Percentiles rank a stretch among this genome's conserved stretches.
Evolutionary conservation across 2,888 invertebrate species (phyloP).

Genomic region (Ischnus inquisitorius): DNA sequence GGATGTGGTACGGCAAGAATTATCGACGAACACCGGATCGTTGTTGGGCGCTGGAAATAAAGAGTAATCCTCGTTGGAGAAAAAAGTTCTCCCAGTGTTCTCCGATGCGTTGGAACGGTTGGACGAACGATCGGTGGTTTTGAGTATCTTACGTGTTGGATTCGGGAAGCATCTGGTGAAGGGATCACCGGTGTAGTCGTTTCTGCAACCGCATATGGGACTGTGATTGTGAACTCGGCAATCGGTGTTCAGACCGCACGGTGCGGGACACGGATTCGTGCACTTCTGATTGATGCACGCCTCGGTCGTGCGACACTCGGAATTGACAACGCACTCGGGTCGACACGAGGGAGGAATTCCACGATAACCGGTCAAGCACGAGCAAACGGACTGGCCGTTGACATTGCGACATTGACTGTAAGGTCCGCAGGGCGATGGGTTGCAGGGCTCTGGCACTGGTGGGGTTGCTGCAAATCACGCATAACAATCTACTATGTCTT

Average conservation of each 20-base stretch:
- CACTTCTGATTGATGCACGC: constrained; percentile 93
- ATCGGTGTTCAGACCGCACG: constrained; percentile 92
- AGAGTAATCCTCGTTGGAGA: constrained; percentile 2
- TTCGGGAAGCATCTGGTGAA: constrained; percentile 89
- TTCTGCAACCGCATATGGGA: constrained; percentile 92
- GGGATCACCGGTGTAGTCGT: constrained; percentile 93
- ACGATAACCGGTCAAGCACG: constrained; percentile 91
- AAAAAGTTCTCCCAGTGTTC: too few species aligned
- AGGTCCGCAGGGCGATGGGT: constrained; percentile 89
- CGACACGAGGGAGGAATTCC: constrained; percentile 94
- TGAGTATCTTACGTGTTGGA: constrained; percentile 88
- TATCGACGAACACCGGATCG: constrained; percentile 81
- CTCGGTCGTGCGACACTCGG: constrained; percentile 93
- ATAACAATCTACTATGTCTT: constrained; percentile 16
- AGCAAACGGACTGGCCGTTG: constrained; percentile 92
- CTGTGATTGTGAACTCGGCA: constrained; percentile 94
- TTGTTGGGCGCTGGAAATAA: constrained; percentile 84
- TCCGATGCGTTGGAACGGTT: background rate
- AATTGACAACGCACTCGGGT: constrained; percentile 92
- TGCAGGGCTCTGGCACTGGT: constrained; percentile 81
- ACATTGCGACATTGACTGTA: constrained; percentile 91
- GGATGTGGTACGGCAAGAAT: constrained; percentile 93
- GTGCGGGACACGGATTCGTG: constrained; percentile 92
- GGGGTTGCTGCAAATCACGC: constrained; percentile 52
- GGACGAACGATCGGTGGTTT: background rate